phyloP scores from a whole-genome alignment of 2,888 invertebrate genomes.

The Xestia rhomboidea region DNA sequence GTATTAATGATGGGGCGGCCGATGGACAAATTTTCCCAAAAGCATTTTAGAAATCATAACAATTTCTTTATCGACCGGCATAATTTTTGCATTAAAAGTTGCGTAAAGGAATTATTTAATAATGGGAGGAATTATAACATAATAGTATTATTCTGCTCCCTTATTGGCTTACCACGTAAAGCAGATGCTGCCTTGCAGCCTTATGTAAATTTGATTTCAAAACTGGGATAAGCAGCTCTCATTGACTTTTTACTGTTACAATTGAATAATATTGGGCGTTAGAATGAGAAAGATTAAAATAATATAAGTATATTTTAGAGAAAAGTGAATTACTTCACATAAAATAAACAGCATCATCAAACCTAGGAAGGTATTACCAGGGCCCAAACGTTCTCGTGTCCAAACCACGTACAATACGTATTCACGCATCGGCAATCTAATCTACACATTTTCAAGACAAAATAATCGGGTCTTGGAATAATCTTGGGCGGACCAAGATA shows the following conservation, averaged over 20 bases:
- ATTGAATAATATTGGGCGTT: not conserved
- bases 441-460: slow-evolving; percentile 63
- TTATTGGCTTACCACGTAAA: not conserved
- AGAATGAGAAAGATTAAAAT: not conserved
- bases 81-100: slow-evolving; percentile 36
- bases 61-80: slow-evolving; percentile 19
- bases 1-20: slow-evolving; percentile 56
- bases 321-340: not conserved
- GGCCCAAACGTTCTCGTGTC: slow-evolving; percentile 1
- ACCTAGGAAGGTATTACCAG: slow-evolving; percentile 20
- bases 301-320: not conserved
- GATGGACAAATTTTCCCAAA: slow-evolving; percentile 29
- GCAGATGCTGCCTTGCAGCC: not conserved
- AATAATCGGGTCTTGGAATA: slow-evolving; percentile 65
- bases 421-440: slow-evolving; percentile 56
- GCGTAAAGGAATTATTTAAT: slow-evolving; percentile 2
- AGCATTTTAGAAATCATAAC: slow-evolving; percentile 50
- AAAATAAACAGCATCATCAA: slow-evolving; percentile 13
- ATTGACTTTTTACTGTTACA: not conserved
- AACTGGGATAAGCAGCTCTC: not conserved
- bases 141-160: not conserved
- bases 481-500: slow-evolving; percentile 44
- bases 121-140: slow-evolving; percentile 25
- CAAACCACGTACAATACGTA: slow-evolving; percentile 43
- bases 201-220: not conserved